Base-by-base conservation (phyloP, 2,113 vertebrate genomes). In the Cavia porcellus region DNA sequence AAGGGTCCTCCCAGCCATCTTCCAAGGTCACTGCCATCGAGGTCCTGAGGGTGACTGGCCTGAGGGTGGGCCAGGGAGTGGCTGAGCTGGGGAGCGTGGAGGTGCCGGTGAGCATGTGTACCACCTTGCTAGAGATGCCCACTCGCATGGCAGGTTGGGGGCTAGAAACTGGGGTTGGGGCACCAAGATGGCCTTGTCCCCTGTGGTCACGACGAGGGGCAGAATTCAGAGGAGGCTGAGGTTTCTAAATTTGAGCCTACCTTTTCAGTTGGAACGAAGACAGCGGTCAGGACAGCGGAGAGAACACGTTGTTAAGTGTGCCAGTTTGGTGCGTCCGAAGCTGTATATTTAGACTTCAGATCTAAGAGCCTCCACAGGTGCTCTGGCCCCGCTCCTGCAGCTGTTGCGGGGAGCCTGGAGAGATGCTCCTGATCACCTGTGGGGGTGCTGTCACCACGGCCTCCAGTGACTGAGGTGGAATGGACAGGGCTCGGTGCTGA, bases 331-430 rank as follows among this genome's bases (percentile, higher is more conserved):
- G 47, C 30, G 25, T 50, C 61, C 13, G 2, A 32, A 70, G 91
- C 77, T 95, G 28, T 92, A 57, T 55, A 61, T 90, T 85, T 86
- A 74, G 88, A 81, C 7, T 83, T 30, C 50, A n/a, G 62, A 38
- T 13, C 28, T 35, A 14, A 15, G 35, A 28, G 50, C 20, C 62
- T 87, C 57, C 10, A 3, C 77, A 12, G 52, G 28, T 80, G 14
- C 32, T 59, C 12, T 70, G 66, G 61, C 47, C 35, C 45, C 55
- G 80, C 32, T 20, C 77, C 52, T 10, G 15, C 38, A 68, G 17
- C 77, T 85, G 28, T 92, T 62, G 24, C 47, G 57, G 77, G 52
- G 86, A 96, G 20, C 28, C 15, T 24, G 15, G 80, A 84, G 45
- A 50, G 62, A 61, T 15, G 22, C 17, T 61, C 57, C n/a, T 59